A percentile compares a stretch with the other conserved stretches of the same genome.
phyloP scores from a whole-genome alignment of 2,113 vertebrate species.

The Podarcis cretensis region DNA sequence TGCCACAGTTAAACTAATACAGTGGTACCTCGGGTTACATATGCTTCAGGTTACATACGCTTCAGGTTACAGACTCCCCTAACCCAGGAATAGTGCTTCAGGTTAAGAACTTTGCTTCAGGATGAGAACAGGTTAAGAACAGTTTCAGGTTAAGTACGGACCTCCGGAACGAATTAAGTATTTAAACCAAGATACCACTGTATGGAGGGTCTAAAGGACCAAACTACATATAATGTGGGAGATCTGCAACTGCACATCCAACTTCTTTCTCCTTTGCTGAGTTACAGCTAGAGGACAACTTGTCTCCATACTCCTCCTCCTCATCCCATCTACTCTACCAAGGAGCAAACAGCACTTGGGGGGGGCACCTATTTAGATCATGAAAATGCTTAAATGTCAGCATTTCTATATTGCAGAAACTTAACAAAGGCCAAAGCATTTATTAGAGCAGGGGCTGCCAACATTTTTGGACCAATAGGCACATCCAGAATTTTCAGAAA shows the following conservation, averaged over 20 bases:
- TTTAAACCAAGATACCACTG: too few species aligned
- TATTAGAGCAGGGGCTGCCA: not conserved
- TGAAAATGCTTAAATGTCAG: not conserved
- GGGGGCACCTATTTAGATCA: not conserved
- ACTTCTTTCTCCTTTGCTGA: not conserved
- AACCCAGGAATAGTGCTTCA: too few species aligned
- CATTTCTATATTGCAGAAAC: not conserved
- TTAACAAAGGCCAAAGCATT: not conserved
- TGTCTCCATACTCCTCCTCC: not conserved
- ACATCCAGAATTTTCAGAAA: too few species aligned
- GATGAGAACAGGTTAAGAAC: too few species aligned
- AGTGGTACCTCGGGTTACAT: too few species aligned
- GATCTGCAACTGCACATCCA: not conserved
- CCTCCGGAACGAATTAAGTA: too few species aligned
- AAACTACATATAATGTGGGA: not conserved
- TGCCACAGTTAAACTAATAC: constrained; percentile 3
- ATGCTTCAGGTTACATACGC: too few species aligned
- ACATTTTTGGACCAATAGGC: too few species aligned
- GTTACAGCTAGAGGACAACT: not conserved
- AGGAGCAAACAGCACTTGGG: not conserved
- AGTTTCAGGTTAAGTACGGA: too few species aligned
- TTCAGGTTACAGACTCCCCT: too few species aligned
- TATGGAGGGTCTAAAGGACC: not conserved
- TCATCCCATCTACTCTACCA: not conserved
- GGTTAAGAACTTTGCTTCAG: too few species aligned